Conservation (phyloP, 1,140 invertebrate species). For the Trichonephila inaurata region DNA sequence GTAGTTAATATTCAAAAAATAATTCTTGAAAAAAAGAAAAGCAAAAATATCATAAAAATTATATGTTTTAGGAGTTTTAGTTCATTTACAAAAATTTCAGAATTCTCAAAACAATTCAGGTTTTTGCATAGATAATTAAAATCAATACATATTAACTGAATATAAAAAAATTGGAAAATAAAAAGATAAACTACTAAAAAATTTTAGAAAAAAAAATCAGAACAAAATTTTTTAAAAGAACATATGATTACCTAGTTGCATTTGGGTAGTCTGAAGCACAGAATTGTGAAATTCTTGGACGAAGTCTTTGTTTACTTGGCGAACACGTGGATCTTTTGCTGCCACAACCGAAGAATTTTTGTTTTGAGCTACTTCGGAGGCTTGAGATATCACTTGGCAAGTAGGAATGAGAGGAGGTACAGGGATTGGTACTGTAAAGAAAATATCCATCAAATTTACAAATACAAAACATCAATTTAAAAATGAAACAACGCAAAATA, state of each 20-base stretch:
- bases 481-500: no score
- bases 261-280: conserved; percentile 75
- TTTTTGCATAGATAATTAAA: no score
- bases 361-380: conserved; percentile 21
- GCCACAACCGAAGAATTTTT: conserved; percentile 14
- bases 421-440: conserved; percentile 19
- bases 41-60: no score
- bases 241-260: conserved; percentile 71
- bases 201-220: neutral
- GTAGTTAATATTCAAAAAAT: no score
- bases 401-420: conserved; percentile 70
- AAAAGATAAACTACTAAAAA: neutral
- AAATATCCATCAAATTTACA: neutral
- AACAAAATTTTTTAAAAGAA: neutral
- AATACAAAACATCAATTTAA: no score
- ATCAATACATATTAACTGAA: no score
- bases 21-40: no score
- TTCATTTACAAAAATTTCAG: no score
- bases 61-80: no score
- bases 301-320: conserved; percentile 79
- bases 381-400: conserved; percentile 24
- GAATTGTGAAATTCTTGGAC: conserved; percentile 80
- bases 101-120: no score
- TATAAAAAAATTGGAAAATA: no score
- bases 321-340: conserved; percentile 76